These are phyloP conservation scores for Spicauda simplicius DNA, from an alignment of 2,888 invertebrate genomes.

Conservation along the genomic window DNA sequence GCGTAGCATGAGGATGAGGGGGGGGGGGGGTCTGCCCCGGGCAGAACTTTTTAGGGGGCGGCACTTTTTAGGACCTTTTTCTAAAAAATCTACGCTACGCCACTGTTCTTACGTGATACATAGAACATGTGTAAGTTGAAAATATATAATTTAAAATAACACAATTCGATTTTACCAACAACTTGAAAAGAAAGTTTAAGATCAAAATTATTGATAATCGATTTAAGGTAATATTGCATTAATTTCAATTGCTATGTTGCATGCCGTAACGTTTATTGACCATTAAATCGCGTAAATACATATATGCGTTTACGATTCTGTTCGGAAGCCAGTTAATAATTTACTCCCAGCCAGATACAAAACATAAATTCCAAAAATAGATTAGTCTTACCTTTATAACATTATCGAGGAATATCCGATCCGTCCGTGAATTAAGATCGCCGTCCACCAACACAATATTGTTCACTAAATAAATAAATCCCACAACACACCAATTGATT, in stretches of 20 bases:
- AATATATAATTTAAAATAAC: too few species aligned
- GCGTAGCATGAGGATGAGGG: too few species aligned
- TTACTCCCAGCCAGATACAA: slow-evolving; percentile 34
- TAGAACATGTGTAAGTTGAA: too few species aligned
- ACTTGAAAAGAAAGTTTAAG: too few species aligned
- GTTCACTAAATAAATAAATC: slow-evolving; percentile 27
- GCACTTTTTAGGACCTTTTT: too few species aligned
- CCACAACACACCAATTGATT: slow-evolving; percentile 44
- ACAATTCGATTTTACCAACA: too few species aligned
- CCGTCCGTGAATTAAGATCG: slow-evolving; percentile 51
- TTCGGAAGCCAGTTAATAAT: slow-evolving; percentile 33
- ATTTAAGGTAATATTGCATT: neutral
- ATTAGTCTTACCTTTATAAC: slow-evolving; percentile 70
- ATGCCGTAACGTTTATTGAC: neutral
- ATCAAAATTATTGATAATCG: too few species aligned
- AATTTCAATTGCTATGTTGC: neutral
- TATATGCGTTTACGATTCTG: slow-evolving; percentile 26
- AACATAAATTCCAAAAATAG: slow-evolving; percentile 36
- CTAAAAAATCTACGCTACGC: too few species aligned
- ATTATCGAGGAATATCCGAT: slow-evolving; percentile 60
- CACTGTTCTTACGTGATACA: too few species aligned
- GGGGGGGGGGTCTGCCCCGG: too few species aligned
- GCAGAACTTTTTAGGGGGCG: too few species aligned
- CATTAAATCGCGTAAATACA: slow-evolving; percentile 13
- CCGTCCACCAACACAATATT: slow-evolving; percentile 46